These are phyloP conservation scores for Platyscapa corneri DNA, from an alignment of 1,140 invertebrate genomes.

Conservation along the genomic window DNA sequence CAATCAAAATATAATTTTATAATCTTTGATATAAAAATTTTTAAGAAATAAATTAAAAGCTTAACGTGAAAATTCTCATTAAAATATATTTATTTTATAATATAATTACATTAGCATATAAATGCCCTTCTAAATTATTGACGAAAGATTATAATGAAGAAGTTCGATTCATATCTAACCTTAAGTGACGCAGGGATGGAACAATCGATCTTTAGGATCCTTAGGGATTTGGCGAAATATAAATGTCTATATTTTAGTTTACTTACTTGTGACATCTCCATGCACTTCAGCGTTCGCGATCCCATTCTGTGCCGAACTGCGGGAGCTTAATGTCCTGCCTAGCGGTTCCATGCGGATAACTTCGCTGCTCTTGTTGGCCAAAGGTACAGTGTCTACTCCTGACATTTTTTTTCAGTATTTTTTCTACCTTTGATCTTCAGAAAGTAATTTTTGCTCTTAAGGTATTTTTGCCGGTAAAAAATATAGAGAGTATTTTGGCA, in stretches of 20 bases:
- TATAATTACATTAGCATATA: no score
- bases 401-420: constrained; percentile 59
- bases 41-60: no score
- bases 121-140: no score
- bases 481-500: not conserved
- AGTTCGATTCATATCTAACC: no score
- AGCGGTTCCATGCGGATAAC: constrained; percentile 71
- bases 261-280: constrained; percentile 62
- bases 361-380: constrained; percentile 67
- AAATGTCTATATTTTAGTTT: not conserved
- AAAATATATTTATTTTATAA: no score
- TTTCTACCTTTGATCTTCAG: constrained; percentile 1
- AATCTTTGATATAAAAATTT: no score
- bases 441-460: constrained; percentile 1
- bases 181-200: not conserved
- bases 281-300: constrained; percentile 68
- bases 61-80: no score
- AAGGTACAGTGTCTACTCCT: constrained; percentile 61
- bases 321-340: constrained; percentile 67
- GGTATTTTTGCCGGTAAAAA: no score
- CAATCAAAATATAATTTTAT: no score
- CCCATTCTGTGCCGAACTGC: constrained; percentile 68
- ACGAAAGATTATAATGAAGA: no score
- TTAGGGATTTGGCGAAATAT: not conserved
- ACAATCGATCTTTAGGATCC: not conserved